These are phyloP conservation scores for Sebastes fasciatus DNA, from an alignment of 2,113 vertebrate species.

Conservation along the genomic window DNA sequence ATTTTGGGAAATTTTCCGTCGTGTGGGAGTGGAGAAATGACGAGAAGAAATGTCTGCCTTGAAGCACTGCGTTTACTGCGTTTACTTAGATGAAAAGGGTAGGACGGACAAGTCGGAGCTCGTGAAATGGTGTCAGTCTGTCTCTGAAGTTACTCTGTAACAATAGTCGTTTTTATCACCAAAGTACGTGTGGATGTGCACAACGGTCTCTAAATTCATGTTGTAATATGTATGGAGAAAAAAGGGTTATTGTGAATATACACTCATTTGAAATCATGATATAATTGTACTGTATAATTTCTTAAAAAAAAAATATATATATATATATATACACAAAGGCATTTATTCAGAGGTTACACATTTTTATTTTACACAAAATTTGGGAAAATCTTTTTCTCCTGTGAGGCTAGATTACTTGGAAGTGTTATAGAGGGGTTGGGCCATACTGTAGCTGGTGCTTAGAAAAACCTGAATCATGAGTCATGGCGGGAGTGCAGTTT, in stretches of 20 bases:
- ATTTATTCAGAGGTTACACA: slow-evolving; percentile 65
- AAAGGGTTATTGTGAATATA: slow-evolving; percentile 71
- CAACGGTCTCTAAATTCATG: slow-evolving; percentile 41
- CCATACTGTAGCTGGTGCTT: slow-evolving; percentile 29
- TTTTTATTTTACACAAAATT: slow-evolving; percentile 63
- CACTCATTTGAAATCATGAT: slow-evolving; percentile 64
- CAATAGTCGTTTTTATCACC: slow-evolving; percentile 67
- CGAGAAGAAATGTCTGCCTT: slow-evolving; percentile 43
- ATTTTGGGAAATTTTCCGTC: slow-evolving; percentile 25
- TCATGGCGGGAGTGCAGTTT: slow-evolving; percentile 34
- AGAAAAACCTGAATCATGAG: slow-evolving; percentile 33
- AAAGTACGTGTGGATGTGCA: slow-evolving; percentile 64
- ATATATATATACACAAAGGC: slow-evolving; percentile 36
- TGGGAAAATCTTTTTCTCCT: slow-evolving; percentile 7
- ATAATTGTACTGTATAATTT: slow-evolving; percentile 60
- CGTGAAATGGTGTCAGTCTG: slow-evolving; percentile 55
- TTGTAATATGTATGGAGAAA: slow-evolving; percentile 56
- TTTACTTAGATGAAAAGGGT: slow-evolving; percentile 46
- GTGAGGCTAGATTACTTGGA: slow-evolving; percentile 16
- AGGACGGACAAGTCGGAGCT: slow-evolving; percentile 60
- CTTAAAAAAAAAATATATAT: slow-evolving; percentile 33
- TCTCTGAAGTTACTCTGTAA: slow-evolving; percentile 56
- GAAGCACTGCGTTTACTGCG: slow-evolving; percentile 52
- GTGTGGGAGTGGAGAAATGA: slow-evolving; percentile 15
- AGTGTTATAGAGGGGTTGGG: neutral